A percentile compares a stretch with the other conserved stretches of the same genome.
These are phyloP conservation scores for Sakesphorus luctuosus DNA, from an alignment of 2,113 vertebrate genomes.

Conservation along the genomic window DNA sequence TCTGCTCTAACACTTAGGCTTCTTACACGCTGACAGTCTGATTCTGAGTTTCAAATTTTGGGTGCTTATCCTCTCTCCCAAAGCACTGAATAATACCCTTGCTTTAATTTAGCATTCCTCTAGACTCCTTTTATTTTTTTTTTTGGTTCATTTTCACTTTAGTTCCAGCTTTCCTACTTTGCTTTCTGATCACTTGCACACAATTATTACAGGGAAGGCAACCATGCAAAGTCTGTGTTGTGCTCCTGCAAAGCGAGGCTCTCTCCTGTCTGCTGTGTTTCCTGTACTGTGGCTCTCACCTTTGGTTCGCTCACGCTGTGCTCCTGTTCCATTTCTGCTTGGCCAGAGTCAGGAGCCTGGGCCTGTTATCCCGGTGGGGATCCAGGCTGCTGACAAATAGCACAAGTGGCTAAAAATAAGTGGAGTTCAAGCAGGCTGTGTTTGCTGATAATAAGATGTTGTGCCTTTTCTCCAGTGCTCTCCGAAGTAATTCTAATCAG, in stretches of 20 bases:
- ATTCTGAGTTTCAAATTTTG: background rate
- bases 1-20: background rate
- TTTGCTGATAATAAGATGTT: background rate
- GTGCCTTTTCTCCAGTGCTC: background rate
- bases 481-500: background rate
- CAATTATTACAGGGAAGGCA: background rate
- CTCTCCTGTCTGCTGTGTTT: background rate
- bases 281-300: background rate
- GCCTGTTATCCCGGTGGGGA: background rate
- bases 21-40: background rate
- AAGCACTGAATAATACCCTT: background rate
- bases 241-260: background rate
- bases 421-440: background rate
- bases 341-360: background rate
- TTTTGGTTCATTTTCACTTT: background rate
- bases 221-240: background rate
- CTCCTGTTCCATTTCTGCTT: conserved; percentile 20
- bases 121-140: background rate
- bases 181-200: background rate
- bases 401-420: conserved; percentile 17
- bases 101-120: background rate
- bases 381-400: background rate
- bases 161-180: background rate
- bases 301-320: background rate
- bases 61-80: background rate